These are phyloP conservation scores for Listronotus bonariensis DNA, from an alignment of 1,140 invertebrate genomes.

Conservation along the genomic window DNA sequence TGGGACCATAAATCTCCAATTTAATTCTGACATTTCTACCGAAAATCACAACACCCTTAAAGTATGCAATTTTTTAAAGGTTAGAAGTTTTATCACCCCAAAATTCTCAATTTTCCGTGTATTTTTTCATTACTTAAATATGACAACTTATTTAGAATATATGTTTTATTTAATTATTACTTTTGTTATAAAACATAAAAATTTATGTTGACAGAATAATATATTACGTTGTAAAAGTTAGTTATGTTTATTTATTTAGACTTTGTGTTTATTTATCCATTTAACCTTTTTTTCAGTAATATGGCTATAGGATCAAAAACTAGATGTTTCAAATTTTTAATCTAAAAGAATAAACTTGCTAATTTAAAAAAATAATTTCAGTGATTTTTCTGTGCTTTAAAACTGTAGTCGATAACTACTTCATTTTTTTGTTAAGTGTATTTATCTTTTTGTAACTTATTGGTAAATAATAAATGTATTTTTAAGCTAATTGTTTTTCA, in stretches of 20 bases:
- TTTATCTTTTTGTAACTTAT: conserved; percentile 31
- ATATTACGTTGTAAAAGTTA: conserved; percentile 10
- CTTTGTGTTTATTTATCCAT: not conserved
- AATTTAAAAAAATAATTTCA: conserved; percentile 7
- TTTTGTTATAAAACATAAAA: conserved; percentile 4
- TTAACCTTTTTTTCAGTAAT: not conserved
- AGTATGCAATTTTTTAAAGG: no score
- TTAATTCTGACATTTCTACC: no score
- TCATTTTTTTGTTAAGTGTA: conserved; percentile 13
- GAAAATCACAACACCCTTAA: no score
- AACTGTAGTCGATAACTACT: conserved; percentile 5
- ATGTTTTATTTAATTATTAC: conserved; percentile 6
- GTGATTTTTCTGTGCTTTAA: conserved; percentile 13
- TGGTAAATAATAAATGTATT: conserved; percentile 29
- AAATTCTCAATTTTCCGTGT: conserved; percentile 1
- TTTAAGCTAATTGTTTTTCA: conserved; percentile 7
- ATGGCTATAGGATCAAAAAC: not conserved
- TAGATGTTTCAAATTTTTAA: not conserved
- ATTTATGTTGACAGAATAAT: conserved; percentile 6
- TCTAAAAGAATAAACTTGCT: conserved; percentile 5
- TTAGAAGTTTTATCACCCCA: no score
- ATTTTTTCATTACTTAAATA: conserved; percentile 4
- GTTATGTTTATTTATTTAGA: not conserved
- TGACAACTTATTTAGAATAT: not conserved
- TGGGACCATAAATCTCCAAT: no score